Conservation (phyloP, 1,140 invertebrate genomes). For the Pachypeltis micranthus region DNA sequence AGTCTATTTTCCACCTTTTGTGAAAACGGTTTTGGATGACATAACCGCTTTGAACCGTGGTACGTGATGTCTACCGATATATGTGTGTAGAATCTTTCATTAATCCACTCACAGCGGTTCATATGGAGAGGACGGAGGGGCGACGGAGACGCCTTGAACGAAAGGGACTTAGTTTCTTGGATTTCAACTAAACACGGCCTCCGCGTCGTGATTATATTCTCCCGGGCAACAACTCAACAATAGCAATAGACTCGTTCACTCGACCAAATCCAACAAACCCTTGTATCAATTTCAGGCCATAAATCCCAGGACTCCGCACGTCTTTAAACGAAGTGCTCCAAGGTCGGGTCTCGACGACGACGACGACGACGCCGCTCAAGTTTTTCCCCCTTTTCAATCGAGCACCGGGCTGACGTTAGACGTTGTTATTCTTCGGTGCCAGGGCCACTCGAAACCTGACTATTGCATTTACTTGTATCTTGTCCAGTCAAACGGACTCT, state of each 20-base stretch:
- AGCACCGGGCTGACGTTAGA: too few relatives aligned
- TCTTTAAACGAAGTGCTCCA: too few relatives aligned
- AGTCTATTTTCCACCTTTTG: too few relatives aligned
- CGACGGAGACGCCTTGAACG: too few relatives aligned
- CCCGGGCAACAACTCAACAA: too few relatives aligned
- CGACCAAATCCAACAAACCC: background rate
- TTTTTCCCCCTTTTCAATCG: background rate
- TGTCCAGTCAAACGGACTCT: background rate
- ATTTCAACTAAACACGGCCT: background rate
- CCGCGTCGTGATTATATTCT: background rate
- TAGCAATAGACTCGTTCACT: background rate
- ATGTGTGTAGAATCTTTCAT: too few relatives aligned
- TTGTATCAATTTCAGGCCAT: background rate
- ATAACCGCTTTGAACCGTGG: too few relatives aligned
- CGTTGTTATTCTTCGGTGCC: background rate
- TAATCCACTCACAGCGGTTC: too few relatives aligned
- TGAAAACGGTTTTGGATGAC: too few relatives aligned
- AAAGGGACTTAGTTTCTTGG: background rate
- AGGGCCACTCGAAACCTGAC: background rate
- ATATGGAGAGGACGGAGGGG: too few relatives aligned
- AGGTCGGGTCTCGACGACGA: background rate
- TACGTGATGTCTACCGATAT: too few relatives aligned
- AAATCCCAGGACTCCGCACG: background rate
- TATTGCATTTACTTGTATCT: background rate
- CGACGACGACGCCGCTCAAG: background rate